Percentiles rank a stretch among this genome's conserved stretches.
Evolutionary conservation across 2,888 invertebrate species (phyloP).

Genomic region (Lochmaea crataegi): DNA sequence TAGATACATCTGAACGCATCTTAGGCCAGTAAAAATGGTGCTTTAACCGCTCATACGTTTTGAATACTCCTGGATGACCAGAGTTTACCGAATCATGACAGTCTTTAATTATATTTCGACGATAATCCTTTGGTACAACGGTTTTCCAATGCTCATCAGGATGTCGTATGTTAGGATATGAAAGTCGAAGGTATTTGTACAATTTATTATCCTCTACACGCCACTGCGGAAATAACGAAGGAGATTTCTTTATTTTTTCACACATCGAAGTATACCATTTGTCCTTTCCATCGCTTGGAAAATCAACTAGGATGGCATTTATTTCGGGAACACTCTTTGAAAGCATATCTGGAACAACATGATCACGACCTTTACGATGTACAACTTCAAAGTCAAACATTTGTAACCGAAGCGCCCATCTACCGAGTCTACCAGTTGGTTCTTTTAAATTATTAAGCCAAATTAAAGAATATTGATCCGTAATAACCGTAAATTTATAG

Average conservation of each 20-base stretch:
- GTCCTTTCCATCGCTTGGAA: slow-evolving; percentile 12
- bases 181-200: slow-evolving; percentile 40
- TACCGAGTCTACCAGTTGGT: slow-evolving; percentile 13
- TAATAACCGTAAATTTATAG: too few species aligned
- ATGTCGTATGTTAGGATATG: slow-evolving; percentile 35
- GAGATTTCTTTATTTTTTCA: slow-evolving; percentile 30
- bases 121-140: slow-evolving; percentile 39
- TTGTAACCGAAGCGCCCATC: too few species aligned
- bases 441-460: too few species aligned
- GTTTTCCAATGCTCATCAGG: slow-evolving; percentile 40
- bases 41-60: too few species aligned
- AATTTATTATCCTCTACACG: slow-evolving; percentile 37
- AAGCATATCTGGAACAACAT: slow-evolving; percentile 36
- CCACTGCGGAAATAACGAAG: slow-evolving; percentile 43
- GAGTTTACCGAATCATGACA: slow-evolving; percentile 35
- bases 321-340: slow-evolving; percentile 23
- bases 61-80: background rate
- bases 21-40: too few species aligned
- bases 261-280: slow-evolving; percentile 44
- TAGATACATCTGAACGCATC: background rate
- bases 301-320: slow-evolving; percentile 3
- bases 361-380: too few species aligned
- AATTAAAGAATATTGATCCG: too few species aligned
- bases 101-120: slow-evolving; percentile 22
- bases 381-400: background rate